Conservation (phyloP, 1,140 invertebrate genomes). For the Brachionus rubens region DNA sequence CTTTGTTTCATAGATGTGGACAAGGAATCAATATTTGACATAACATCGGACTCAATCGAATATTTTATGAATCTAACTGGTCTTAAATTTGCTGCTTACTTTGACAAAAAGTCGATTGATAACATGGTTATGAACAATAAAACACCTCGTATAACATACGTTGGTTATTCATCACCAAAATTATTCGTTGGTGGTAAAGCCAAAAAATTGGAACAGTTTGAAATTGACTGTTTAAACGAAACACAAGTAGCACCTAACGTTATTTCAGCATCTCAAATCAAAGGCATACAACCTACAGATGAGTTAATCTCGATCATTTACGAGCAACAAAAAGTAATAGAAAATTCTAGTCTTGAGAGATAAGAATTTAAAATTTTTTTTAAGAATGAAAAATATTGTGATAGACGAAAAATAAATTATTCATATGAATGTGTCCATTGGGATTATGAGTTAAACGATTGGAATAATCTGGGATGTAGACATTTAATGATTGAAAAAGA, state of each 20-base stretch:
- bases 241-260: background rate
- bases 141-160: conserved; percentile 6
- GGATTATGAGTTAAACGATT: conserved; percentile 1
- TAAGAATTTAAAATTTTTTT: background rate
- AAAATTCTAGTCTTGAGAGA: background rate
- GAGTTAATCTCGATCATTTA: background rate
- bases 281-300: background rate
- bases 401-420: background rate
- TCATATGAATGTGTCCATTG: conserved; percentile 7
- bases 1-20: background rate
- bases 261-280: background rate
- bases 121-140: background rate
- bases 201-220: background rate
- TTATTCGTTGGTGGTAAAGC: background rate
- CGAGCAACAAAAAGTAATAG: background rate
- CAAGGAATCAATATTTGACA: background rate
- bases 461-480: background rate
- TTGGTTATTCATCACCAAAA: background rate
- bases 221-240: background rate
- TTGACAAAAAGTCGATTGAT: background rate
- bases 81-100: conserved; percentile 13
- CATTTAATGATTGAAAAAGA: background rate
- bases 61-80: background rate
- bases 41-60: background rate
- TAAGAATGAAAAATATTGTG: conserved; percentile 26